phyloP scores from a whole-genome alignment of 2,888 invertebrate species.

The Strigamia crassipes region DNA sequence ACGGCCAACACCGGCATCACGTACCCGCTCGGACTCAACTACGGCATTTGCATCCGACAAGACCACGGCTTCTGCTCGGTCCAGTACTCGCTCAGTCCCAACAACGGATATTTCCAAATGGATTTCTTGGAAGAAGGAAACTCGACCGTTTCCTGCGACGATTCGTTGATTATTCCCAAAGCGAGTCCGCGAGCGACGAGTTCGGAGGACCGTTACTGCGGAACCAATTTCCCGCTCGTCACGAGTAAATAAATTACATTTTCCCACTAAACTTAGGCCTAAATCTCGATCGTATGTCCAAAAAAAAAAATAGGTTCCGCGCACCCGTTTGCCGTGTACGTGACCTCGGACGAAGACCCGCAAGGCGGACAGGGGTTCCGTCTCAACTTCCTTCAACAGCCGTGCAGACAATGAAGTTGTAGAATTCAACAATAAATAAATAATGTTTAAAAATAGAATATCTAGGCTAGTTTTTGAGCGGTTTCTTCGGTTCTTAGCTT shows the following conservation, averaged over 20 bases:
- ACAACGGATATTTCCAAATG: constrained; percentile 1
- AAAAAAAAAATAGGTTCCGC: not conserved
- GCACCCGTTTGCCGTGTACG: constrained; percentile 7
- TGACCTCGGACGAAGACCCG: constrained; percentile 1
- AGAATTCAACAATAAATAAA: not conserved
- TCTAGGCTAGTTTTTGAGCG: no score
- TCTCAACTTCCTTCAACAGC: constrained; percentile 1
- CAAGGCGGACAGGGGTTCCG: constrained; percentile 30
- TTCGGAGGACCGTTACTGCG: not conserved
- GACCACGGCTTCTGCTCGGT: not conserved
- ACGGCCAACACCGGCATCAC: not conserved
- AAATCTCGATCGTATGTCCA: not conserved
- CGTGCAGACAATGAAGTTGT: constrained; percentile 23
- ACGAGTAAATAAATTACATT: not conserved
- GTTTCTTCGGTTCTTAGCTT: no score
- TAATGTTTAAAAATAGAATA: no score
- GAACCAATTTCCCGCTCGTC: not conserved
- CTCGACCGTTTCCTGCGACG: not conserved
- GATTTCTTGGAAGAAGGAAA: not conserved
- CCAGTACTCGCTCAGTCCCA: not conserved
- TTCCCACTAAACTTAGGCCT: not conserved
- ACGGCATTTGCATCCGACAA: constrained; percentile 5
- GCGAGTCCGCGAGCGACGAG: not conserved
- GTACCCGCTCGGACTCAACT: not conserved
- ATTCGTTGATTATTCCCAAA: not conserved